Base-by-base conservation (phyloP, 2,888 invertebrate genomes). In the Eupelmus urozonus region DNA sequence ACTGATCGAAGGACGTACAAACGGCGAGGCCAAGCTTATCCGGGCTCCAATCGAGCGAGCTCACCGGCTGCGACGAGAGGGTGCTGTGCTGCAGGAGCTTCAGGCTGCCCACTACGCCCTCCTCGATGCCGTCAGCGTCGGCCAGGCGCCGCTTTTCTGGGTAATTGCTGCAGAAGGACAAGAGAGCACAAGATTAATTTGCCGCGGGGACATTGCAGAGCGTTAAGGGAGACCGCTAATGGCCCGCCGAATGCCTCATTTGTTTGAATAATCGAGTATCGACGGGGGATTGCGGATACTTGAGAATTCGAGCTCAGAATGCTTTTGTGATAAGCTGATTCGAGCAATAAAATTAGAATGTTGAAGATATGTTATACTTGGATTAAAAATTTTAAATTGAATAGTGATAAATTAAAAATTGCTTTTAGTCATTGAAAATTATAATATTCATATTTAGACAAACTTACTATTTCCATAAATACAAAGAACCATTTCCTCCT, bases 381-480 rank as follows among this genome's bases (percentile, higher is more conserved):
- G n/a, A n/a, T n/a, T n/a, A n/a, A n/a, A n/a, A n/a, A n/a, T n/a
- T n/a, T n/a, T n/a, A n/a, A n/a, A n/a, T n/a, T n/a, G n/a, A n/a
- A n/a, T n/a, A n/a, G n/a, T n/a, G n/a, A n/a, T n/a, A n/a, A n/a
- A n/a, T n/a, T n/a, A n/a, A n/a, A n/a, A n/a, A n/a, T n/a, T n/a
- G n/a, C n/a, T n/a, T n/a, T n/a, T n/a, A n/a, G n/a, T n/a, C n/a
- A n/a, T n/a, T n/a, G n/a, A n/a, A n/a, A 34, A 34, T 34, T 34
- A 34, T 34, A 5, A 34, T 34, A 34, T 34, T 34, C 9, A 34
- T 5, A 34, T 34, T 34, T 34, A 34, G 34, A 34, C 9, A 45
- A 16, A 45, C 93, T 93, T 92, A 97, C 95, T 98, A 98, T 92
- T 97, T 96, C 98, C 98, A 98, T n/a, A 98, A 91, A 81, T 95